Base-by-base conservation (phyloP, 2,888 invertebrate species). In the Sabatieria punctata region DNA sequence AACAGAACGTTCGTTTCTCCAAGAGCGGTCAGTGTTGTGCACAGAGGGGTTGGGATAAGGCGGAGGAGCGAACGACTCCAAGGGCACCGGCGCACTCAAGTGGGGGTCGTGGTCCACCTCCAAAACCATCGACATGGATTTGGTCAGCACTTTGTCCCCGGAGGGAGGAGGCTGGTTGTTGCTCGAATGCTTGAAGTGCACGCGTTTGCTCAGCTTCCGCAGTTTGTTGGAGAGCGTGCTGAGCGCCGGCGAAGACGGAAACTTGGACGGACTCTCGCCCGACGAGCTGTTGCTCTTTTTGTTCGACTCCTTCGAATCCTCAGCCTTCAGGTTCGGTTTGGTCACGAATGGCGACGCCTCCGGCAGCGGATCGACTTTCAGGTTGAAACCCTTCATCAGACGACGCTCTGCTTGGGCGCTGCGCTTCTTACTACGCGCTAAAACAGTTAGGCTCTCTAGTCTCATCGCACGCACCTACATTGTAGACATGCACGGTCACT, bases 401-500 rank as follows among this genome's bases (percentile, higher is more conserved):
- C 58, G 51, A 6, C 58, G 43, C 42, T 59, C 59, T 8, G 57
- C 58, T 56, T 52, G 53, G 2, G 57, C 57, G 2, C 52, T 49
- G 30, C 54, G 46, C 41, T 57, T 56, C 48, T 59, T 59, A 47
- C 55, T 57, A 21, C 57, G 50, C 2, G 56, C 59, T 59, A 47
- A 39, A 54, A 53, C n/a, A 22, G 21, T 4, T 4, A 4, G 2
- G 41, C 11, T 6, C 4, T 4, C 6, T 15, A 4, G 19, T 19
- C 19, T 4, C 6, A 36, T 19, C 19, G 36, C 4, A 36, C 36
- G 36, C 3, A n/a, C 18, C 18, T 36, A 8, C 6, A 18, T 4
- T 4, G 36, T 15, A 8, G 36, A n/a, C 18, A 15, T 4, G 15
- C 36, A 15, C 15, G n/a, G n/a, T n/a, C n/a, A n/a, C n/a, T n/a